These are phyloP conservation scores for Pteria penguin DNA, from an alignment of 2,888 invertebrate genomes.

Conservation along the genomic window DNA sequence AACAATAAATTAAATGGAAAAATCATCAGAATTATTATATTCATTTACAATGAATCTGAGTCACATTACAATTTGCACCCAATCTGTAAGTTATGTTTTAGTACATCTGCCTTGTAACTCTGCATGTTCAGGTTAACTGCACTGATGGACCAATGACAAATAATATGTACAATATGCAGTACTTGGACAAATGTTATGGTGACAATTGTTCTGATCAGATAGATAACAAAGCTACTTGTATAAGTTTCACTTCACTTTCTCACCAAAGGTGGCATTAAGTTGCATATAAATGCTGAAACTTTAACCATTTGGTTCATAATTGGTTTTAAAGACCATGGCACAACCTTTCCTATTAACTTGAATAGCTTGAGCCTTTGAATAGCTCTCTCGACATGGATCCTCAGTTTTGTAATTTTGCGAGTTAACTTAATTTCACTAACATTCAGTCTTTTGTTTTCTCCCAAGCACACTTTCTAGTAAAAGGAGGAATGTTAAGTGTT, in stretches of 20 bases:
- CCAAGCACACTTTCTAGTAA: slow-evolving; percentile 25
- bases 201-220: no score
- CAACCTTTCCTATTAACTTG: slow-evolving; percentile 5
- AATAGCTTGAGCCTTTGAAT: slow-evolving; percentile 23
- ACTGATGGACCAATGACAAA: no score
- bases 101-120: no score
- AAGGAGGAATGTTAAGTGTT: slow-evolving; percentile 23
- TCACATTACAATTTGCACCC: no score
- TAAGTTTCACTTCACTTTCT: neutral
- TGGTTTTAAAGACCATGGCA: slow-evolving; percentile 19
- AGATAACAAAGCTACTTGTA: no score
- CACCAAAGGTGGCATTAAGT: slow-evolving; percentile 6
- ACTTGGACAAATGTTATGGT: no score
- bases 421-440: slow-evolving; percentile 31
- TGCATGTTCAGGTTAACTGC: no score
- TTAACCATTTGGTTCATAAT: slow-evolving; percentile 14
- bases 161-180: no score
- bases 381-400: slow-evolving; percentile 25
- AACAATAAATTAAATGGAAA: no score
- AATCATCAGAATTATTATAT: no score
- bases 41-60: no score
- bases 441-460: slow-evolving; percentile 26
- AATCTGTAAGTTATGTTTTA: no score
- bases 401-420: slow-evolving; percentile 18
- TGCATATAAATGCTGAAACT: slow-evolving; percentile 16